phyloP scores from a whole-genome alignment of 2,888 invertebrate species.

The Rhaphigaster nebulosa region DNA sequence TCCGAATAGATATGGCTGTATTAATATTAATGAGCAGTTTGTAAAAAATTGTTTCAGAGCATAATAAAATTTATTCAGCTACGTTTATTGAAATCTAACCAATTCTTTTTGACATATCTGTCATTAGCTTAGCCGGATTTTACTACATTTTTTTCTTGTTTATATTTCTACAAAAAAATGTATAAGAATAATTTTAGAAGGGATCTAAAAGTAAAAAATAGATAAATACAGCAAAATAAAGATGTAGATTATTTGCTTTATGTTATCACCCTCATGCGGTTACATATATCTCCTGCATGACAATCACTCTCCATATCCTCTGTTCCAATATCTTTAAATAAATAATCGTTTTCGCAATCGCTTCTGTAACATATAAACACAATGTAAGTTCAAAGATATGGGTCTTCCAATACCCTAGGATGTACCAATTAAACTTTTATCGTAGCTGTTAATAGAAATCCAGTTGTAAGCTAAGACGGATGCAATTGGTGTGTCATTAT shows the following conservation, averaged over 20 bases:
- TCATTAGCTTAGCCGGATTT: not conserved
- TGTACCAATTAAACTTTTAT: not conserved
- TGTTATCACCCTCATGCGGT: constrained; percentile 16
- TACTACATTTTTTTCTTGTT: not conserved
- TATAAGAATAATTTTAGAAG: not conserved
- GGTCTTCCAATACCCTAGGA: not conserved
- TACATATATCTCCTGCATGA: constrained; percentile 4
- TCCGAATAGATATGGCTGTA: too few species aligned
- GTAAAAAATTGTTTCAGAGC: too few species aligned
- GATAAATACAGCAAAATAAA: not conserved
- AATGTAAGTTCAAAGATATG: not conserved
- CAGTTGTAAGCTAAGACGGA: not conserved
- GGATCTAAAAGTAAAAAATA: not conserved
- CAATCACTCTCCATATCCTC: not conserved
- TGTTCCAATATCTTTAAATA: not conserved
- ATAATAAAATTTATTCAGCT: too few species aligned
- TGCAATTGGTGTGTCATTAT: not conserved
- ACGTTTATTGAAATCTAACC: not conserved
- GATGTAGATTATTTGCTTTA: not conserved
- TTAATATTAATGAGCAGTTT: too few species aligned
- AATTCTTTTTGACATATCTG: not conserved
- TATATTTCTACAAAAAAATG: not conserved
- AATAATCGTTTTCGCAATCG: not conserved
- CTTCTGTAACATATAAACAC: not conserved
- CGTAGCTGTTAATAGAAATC: not conserved